phyloP scores from a whole-genome alignment of 2,797 vertebrate genomes.

The Sphenodon punctatus region DNA sequence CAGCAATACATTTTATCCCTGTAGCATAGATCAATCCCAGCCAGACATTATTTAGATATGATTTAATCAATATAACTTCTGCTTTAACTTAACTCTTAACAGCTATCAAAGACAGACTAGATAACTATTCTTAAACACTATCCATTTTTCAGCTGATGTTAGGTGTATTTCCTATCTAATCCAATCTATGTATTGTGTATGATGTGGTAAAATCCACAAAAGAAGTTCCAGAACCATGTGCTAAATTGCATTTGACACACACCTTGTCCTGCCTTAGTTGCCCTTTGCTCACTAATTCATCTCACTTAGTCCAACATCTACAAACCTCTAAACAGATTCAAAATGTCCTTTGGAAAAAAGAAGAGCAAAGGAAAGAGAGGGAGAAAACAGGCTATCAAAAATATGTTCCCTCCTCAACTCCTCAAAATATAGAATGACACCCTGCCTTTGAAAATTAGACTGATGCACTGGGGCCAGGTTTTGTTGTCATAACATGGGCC shows the following conservation, averaged over 20 bases:
- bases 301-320: background rate
- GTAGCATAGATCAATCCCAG: slow-evolving; percentile 57
- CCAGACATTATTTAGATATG: slow-evolving; percentile 20
- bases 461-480: too few relatives aligned
- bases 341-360: background rate
- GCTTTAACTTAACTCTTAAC: slow-evolving; percentile 63
- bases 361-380: background rate
- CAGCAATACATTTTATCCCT: slow-evolving; percentile 50
- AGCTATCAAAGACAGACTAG: slow-evolving; percentile 33
- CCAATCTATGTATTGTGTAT: slow-evolving; percentile 2
- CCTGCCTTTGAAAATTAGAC: background rate
- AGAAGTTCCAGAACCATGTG: background rate
- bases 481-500: too few relatives aligned
- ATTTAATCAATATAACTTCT: slow-evolving; percentile 58
- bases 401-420: background rate
- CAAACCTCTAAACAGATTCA: background rate
- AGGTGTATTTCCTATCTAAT: slow-evolving; percentile 31
- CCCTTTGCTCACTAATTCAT: background rate
- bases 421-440: background rate
- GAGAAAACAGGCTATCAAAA: too few relatives aligned
- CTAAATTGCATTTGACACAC: slow-evolving; percentile 22
- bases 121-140: slow-evolving; percentile 44
- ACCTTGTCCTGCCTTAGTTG: background rate
- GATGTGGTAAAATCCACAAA: background rate
- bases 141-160: slow-evolving; percentile 15